phyloP scores from a whole-genome alignment of 1,140 invertebrate genomes.

The Bathynomus jamesi region DNA sequence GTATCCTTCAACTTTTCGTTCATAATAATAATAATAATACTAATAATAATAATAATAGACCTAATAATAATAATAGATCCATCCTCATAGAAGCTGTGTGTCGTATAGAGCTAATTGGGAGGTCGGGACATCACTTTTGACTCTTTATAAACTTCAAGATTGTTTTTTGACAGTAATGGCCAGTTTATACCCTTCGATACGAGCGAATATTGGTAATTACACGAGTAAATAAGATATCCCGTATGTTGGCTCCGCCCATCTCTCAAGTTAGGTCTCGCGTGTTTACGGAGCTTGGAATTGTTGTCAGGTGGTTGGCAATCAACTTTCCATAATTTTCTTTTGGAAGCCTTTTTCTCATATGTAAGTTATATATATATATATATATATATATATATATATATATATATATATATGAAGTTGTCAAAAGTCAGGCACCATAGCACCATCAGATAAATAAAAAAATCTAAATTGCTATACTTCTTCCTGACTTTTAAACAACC shows the following conservation, averaged over 20 bases:
- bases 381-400: not conserved
- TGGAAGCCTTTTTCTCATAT: not conserved
- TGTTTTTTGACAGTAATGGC: not conserved
- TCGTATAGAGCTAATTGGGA: too few relatives aligned
- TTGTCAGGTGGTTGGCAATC: not conserved
- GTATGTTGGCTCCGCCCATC: not conserved
- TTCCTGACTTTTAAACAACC: too few relatives aligned
- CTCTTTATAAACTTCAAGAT: not conserved
- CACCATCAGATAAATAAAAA: not conserved
- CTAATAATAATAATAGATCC: too few relatives aligned
- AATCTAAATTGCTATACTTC: too few relatives aligned
- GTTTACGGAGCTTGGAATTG: not conserved
- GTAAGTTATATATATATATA: not conserved
- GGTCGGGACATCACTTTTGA: not conserved
- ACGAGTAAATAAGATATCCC: not conserved
- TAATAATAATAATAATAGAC: too few relatives aligned
- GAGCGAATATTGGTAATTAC: not conserved
- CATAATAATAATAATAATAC: too few relatives aligned
- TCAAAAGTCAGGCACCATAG: not conserved
- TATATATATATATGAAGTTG: not conserved
- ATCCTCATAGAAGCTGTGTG: too few relatives aligned
- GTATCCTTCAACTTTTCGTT: too few relatives aligned
- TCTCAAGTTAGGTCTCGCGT: not conserved
- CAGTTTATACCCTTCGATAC: not conserved
- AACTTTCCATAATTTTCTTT: not conserved